These are phyloP conservation scores for Sterna hirundo DNA, from an alignment of 2,113 vertebrate species.

Conservation along the genomic window DNA sequence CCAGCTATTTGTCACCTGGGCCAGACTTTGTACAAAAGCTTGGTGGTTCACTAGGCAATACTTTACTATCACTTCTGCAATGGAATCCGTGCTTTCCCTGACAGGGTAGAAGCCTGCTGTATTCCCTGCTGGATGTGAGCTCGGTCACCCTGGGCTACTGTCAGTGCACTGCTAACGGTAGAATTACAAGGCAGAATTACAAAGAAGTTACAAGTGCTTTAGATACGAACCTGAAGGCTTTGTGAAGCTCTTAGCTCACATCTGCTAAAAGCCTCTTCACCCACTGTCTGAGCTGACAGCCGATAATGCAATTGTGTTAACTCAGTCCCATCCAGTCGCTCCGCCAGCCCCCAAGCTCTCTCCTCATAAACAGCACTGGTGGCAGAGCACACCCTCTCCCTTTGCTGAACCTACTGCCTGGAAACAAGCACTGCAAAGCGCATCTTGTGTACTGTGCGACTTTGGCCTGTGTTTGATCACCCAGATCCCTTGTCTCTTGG, in stretches of 20 bases:
- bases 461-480: not conserved
- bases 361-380: not conserved
- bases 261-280: not conserved
- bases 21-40: not conserved
- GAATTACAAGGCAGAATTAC: not conserved
- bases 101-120: not conserved
- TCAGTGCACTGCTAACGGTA: not conserved
- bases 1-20: not conserved
- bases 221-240: not conserved
- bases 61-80: not conserved
- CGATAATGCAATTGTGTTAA: not conserved
- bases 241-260: not conserved
- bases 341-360: not conserved
- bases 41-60: not conserved
- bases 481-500: not conserved
- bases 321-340: not conserved
- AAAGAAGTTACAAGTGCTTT: not conserved
- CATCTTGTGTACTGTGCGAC: not conserved
- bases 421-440: not conserved
- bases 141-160: rapidly evolving
- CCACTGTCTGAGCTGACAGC: not conserved
- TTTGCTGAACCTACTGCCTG: not conserved
- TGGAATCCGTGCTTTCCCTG: not conserved
- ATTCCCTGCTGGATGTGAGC: not conserved
- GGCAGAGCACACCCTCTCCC: not conserved